Percentiles rank a stretch among this genome's conserved stretches.
These are phyloP conservation scores for Chunga burmeisteri DNA, from an alignment of 2,113 vertebrate genomes.

Conservation along the genomic window DNA sequence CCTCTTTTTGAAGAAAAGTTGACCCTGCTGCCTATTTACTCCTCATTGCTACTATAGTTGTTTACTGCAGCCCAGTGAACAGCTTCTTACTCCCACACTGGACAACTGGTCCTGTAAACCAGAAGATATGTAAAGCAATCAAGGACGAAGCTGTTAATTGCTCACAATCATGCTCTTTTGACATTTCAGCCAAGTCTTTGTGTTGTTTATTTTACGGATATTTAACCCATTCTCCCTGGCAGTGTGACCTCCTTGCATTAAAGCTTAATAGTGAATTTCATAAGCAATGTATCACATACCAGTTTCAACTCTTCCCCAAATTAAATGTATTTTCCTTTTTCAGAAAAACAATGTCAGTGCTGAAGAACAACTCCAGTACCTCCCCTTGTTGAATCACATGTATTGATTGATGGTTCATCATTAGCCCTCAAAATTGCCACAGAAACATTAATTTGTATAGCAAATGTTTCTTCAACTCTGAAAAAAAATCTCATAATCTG, in stretches of 20 bases:
- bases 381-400: background rate
- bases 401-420: background rate
- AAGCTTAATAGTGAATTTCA: background rate
- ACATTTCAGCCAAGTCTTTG: background rate
- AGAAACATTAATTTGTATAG: background rate
- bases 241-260: background rate
- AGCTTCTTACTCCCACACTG: background rate
- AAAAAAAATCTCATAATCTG: background rate
- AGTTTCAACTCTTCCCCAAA: background rate
- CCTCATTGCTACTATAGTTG: background rate
- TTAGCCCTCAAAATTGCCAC: background rate
- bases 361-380: background rate
- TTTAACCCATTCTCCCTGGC: background rate
- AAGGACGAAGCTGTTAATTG: background rate
- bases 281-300: background rate
- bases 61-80: background rate
- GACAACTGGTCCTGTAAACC: background rate
- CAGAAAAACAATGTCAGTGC: background rate
- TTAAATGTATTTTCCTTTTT: background rate
- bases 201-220: background rate
- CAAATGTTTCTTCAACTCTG: background rate
- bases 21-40: background rate
- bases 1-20: background rate
- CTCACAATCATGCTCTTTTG: background rate
- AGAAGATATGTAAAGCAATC: rapidly evolving